Evolutionary conservation across 2,113 vertebrate genomes (phyloP).

Genomic region (Xenopus tropicalis): DNA sequence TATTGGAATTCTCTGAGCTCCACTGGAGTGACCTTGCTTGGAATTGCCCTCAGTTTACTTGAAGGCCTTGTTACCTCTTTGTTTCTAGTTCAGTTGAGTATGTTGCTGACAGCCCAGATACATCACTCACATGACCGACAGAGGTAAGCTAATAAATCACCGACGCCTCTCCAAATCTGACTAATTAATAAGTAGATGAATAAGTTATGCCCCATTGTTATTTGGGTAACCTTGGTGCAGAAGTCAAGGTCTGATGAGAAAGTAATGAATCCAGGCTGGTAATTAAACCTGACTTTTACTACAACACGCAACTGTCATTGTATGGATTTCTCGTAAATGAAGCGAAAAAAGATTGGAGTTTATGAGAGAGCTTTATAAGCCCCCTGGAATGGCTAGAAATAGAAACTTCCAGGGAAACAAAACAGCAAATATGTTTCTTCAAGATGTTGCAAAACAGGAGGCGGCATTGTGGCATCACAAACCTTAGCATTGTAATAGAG

Average conservation of each 20-base stretch:
- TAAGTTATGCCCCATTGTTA: not conserved
- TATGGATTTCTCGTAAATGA: too few species aligned
- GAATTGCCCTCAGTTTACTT: slow-evolving; percentile 19
- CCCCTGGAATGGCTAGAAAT: too few species aligned
- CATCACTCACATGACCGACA: slow-evolving; percentile 6
- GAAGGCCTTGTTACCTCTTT: not conserved
- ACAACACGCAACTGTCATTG: too few species aligned
- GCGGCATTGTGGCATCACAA: too few species aligned
- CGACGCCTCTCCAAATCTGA: slow-evolving; percentile 3
- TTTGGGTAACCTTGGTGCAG: not conserved
- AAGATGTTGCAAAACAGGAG: too few species aligned
- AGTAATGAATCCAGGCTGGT: too few species aligned
- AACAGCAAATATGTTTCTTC: too few species aligned
- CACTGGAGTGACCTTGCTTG: slow-evolving; percentile 35
- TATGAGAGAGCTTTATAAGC: too few species aligned
- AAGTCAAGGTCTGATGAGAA: not conserved
- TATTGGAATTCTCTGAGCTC: slow-evolving; percentile 1
- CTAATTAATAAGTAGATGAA: slow-evolving; percentile 9
- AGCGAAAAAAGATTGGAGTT: too few species aligned
- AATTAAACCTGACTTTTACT: too few species aligned
- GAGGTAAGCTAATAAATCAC: slow-evolving; percentile 5
- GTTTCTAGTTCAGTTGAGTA: slow-evolving; percentile 16
- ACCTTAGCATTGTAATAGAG: too few species aligned
- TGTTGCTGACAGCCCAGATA: slow-evolving; percentile 3
- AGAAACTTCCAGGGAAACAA: too few species aligned